These are phyloP conservation scores for Neopelma chrysocephalum DNA, from an alignment of 2,797 vertebrate species.

Conservation along the genomic window DNA sequence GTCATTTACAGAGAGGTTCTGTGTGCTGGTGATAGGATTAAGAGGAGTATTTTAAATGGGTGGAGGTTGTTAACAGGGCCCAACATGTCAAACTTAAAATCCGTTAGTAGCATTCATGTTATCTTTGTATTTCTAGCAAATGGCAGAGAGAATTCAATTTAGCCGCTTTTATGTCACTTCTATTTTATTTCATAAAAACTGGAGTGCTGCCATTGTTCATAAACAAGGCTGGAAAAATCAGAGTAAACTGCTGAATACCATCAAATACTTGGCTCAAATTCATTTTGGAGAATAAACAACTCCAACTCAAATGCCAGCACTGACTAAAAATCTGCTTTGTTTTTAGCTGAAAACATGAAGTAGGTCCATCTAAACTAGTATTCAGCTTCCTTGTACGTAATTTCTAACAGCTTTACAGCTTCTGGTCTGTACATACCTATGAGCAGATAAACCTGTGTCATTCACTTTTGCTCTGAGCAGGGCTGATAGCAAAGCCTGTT, in stretches of 20 bases:
- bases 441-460: not conserved
- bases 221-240: constrained; percentile 3
- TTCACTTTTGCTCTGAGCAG: not conserved
- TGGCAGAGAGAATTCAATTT: constrained; percentile 48
- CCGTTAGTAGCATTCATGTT: constrained; percentile 10
- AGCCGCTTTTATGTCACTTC: constrained; percentile 33
- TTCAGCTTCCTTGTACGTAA: not conserved
- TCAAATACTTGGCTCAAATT: not conserved
- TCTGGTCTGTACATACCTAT: not conserved
- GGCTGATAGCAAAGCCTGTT: not conserved
- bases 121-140: constrained; percentile 33
- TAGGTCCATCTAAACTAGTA: not conserved
- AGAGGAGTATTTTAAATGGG: not conserved
- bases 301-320: not conserved
- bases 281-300: not conserved
- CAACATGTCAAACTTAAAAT: not conserved
- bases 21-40: not conserved
- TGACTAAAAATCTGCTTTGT: not conserved
- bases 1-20: not conserved
- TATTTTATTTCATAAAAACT: constrained; percentile 44
- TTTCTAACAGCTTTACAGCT: not conserved
- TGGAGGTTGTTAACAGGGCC: not conserved
- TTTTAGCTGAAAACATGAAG: not conserved
- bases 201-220: constrained; percentile 24
- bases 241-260: not conserved